Conservation (phyloP, 2,888 invertebrate genomes). For the Oscheius onirici region DNA sequence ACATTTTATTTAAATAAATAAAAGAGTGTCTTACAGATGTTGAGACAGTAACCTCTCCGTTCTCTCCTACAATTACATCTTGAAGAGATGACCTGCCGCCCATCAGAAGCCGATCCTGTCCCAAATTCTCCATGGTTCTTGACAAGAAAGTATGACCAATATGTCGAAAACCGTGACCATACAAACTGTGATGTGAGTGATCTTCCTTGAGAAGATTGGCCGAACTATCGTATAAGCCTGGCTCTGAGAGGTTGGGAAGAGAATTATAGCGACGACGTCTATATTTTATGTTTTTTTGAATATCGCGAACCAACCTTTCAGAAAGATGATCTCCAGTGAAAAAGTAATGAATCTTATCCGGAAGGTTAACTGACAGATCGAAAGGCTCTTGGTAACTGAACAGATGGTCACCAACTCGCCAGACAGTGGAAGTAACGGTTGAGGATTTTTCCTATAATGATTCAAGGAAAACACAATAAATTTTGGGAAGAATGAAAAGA, state of each 20-base stretch:
- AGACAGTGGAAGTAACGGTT: background rate
- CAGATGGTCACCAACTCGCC: slow-evolving; percentile 32
- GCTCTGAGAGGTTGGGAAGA: background rate
- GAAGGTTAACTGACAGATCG: slow-evolving; percentile 19
- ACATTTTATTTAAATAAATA: background rate
- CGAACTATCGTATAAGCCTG: background rate
- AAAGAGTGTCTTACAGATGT: background rate
- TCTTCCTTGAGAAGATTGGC: background rate
- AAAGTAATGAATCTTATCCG: slow-evolving; percentile 22
- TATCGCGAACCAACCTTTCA: background rate
- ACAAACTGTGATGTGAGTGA: slow-evolving; percentile 19
- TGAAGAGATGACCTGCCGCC: slow-evolving; percentile 21
- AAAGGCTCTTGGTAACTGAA: slow-evolving; percentile 23
- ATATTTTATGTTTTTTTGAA: background rate
- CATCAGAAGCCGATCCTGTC: slow-evolving; percentile 16
- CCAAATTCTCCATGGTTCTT: slow-evolving; percentile 16
- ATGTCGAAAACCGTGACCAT: slow-evolving; percentile 23
- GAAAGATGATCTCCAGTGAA: slow-evolving; percentile 31
- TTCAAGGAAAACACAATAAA: background rate
- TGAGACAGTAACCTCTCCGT: background rate
- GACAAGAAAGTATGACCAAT: slow-evolving; percentile 7
- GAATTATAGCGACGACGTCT: slow-evolving; percentile 24
- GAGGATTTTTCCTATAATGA: background rate
- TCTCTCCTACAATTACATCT: background rate
- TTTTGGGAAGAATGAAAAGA: too few species aligned